phyloP scores from a whole-genome alignment of 2,113 vertebrate genomes.

The Triplophysa siluroides region DNA sequence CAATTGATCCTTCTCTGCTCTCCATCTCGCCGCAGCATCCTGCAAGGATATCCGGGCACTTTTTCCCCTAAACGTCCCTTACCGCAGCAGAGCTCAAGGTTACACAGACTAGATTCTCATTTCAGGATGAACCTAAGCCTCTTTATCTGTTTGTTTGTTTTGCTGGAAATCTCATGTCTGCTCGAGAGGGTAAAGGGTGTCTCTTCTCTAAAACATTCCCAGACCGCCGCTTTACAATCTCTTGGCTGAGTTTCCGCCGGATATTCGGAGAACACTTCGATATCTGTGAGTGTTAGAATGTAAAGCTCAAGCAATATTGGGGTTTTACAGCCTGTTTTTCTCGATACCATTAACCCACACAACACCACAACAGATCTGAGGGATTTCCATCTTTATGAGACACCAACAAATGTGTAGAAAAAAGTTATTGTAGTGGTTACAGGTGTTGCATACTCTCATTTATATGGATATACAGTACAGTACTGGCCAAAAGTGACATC shows the following conservation, averaged over 20 bases:
- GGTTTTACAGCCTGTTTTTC: conserved; percentile 31
- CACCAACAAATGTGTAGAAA: not conserved
- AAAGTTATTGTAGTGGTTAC: no score
- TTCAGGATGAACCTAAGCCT: conserved; percentile 27
- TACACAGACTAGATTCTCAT: conserved; percentile 25
- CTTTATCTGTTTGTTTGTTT: conserved; percentile 40
- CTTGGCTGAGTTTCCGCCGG: conserved; percentile 2
- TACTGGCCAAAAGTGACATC: no score
- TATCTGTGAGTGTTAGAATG: conserved; percentile 14
- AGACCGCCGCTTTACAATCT: conserved; percentile 24
- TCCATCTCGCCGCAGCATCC: not conserved
- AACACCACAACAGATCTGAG: not conserved
- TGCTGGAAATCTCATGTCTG: conserved; percentile 33
- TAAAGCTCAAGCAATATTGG: conserved; percentile 26
- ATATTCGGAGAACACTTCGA: conserved; percentile 24
- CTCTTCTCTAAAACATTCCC: conserved; percentile 24
- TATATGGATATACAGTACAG: no score
- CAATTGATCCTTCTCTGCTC: conserved; percentile 29
- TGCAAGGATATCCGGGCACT: conserved; percentile 5
- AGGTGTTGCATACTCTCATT: no score
- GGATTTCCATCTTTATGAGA: not conserved
- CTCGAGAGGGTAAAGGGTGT: conserved; percentile 4
- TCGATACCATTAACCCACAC: not conserved
- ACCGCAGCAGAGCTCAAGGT: conserved; percentile 13
- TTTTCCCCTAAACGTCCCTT: not conserved